Conservation (phyloP, 2,113 vertebrate species). For the Dolichotis patagonum region DNA sequence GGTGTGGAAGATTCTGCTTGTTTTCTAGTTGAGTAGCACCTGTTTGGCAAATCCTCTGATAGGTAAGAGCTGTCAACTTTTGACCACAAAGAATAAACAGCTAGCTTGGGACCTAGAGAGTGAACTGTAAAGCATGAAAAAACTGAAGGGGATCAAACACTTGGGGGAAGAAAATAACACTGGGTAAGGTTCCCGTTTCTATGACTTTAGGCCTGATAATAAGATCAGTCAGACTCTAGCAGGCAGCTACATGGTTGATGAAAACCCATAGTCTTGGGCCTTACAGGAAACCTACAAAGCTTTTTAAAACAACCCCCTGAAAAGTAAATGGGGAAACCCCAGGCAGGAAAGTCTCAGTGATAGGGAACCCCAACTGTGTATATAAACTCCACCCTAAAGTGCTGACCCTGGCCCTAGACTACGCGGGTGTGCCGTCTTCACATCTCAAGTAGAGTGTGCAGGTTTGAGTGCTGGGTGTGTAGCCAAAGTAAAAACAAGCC, state of each 20-base stretch:
- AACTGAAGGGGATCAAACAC: neutral
- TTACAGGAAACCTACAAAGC: neutral
- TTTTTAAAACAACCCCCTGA: neutral
- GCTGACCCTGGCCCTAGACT: neutral
- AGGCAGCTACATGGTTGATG: neutral
- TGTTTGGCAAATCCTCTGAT: neutral
- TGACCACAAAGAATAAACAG: neutral
- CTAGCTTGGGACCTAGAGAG: neutral
- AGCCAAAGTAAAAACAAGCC: neutral
- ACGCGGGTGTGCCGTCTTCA: neutral
- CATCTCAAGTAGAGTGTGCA: neutral
- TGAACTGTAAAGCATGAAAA: neutral
- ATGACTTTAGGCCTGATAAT: rapidly evolving
- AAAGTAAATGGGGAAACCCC: neutral
- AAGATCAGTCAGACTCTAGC: neutral
- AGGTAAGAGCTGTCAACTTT: neutral
- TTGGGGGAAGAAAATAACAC: neutral
- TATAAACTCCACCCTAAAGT: neutral
- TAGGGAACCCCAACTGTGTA: neutral
- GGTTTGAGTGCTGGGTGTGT: neutral
- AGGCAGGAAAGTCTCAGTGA: neutral
- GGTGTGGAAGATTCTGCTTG: rapidly evolving
- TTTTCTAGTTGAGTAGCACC: neutral
- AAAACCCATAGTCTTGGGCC: neutral
- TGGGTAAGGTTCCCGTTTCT: neutral